Base-by-base conservation (phyloP, 2,113 vertebrate species). In the Tinamus guttatus region DNA sequence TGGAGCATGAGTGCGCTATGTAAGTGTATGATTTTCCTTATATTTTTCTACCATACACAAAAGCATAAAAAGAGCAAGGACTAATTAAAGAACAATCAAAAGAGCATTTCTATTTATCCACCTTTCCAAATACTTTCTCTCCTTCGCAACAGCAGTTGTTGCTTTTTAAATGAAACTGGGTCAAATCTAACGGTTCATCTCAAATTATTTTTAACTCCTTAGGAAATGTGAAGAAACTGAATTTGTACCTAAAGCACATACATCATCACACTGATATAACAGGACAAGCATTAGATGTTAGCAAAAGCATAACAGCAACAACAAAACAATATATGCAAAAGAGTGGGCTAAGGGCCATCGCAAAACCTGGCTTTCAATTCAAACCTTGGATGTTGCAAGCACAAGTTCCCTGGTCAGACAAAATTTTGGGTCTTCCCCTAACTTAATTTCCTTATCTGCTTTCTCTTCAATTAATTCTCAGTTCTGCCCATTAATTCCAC, bases 211-310 rank as follows among this genome's bases (percentile, higher is more conserved):
- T 69, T 74, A 92, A 92, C 18, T 4, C 13, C 13, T 75, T 47
- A 38, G 10, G 16, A 70, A 3, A 34, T 15, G 51, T 19, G 43
- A 45, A 13, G 12, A 59, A 85, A 38, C 14, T 4, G 30, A 9
- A 40, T 38, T 47, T 64, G 16, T 52, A 58, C 49, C 32, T 49
- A n/a, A 14, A 59, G 13, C 67, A 38, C 3, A 2, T 1, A 2
- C 22, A 13, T 11, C 7, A 14, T 41, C 58, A 64, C 18, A 9
- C 5, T 5, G 5, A 9, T 25, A 32, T 20, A 41, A 43, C 38
- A 0, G 0, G 16, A 49, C 10, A 74, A 21, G 3, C 11, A 36
- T 51, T 32, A 45, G 27, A 30, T 8, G 32, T 58, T 4, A 28
- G 34, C 28, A 54, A 24, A 15, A 62, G n/a, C 1, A 34, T 27